A percentile compares a stretch with the other conserved stretches of the same genome.
These are phyloP conservation scores for Dissostichus mawsoni DNA, from an alignment of 2,113 vertebrate species.

Conservation along the genomic window DNA sequence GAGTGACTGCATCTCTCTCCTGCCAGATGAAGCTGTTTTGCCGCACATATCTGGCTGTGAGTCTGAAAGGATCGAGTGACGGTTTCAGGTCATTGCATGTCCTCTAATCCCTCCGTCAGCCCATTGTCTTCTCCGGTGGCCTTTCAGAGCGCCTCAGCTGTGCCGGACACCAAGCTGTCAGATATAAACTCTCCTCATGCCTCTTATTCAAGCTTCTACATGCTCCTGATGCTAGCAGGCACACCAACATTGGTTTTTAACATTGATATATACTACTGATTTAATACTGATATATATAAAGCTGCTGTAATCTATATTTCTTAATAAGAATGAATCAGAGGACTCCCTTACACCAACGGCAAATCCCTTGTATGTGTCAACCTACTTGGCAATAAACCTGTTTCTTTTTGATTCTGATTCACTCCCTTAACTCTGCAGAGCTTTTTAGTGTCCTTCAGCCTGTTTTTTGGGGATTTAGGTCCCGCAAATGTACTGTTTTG, in stretches of 20 bases:
- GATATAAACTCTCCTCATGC: slow-evolving; percentile 31
- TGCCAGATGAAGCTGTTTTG: slow-evolving; percentile 86
- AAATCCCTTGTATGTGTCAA: background rate
- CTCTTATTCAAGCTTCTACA: slow-evolving; percentile 1
- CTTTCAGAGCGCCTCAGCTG: slow-evolving; percentile 63
- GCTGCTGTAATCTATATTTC: background rate
- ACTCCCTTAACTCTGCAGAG: background rate
- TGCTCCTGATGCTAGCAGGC: background rate
- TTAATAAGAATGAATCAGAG: background rate
- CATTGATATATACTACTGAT: too few species aligned
- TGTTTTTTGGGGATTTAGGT: background rate
- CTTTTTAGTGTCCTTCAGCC: background rate
- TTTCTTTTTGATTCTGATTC: too few species aligned
- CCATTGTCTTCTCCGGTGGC: slow-evolving; percentile 72
- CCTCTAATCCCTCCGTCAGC: slow-evolving; percentile 60
- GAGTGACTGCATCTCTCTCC: slow-evolving; percentile 61
- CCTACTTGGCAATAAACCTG: too few species aligned
- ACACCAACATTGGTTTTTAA: background rate
- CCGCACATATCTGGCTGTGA: slow-evolving; percentile 84
- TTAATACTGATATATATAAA: background rate
- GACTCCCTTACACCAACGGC: background rate
- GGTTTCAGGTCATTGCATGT: slow-evolving; percentile 86
- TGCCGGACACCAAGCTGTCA: slow-evolving; percentile 45
- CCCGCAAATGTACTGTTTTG: background rate
- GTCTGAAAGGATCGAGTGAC: slow-evolving; percentile 82